Evolutionary conservation across 1,140 invertebrate species (phyloP), one percentile per base, ranked within the genome.

Genomic region (Trichomalopsis sarcophagae): DNA sequence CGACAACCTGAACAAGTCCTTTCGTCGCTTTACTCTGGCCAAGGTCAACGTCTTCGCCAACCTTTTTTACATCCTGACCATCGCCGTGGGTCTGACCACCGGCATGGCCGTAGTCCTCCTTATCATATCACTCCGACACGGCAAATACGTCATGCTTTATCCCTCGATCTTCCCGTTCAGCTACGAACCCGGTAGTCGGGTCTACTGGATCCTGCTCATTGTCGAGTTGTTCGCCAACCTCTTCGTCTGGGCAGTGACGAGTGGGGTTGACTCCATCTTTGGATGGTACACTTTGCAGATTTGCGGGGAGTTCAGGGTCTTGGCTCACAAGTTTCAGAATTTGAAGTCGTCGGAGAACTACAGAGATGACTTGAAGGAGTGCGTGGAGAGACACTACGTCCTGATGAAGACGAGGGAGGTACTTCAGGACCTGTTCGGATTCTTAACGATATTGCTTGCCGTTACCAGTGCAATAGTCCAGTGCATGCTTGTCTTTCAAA

Each of bases 251-350:
- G 0, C 17, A n/a, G 27, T 55, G 21, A 13, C 6, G n/a, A 14
- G 47, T 21, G 75, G 75, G 2, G 33, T 87, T 2, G 90, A 91
- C 44, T 83, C 87, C 1, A 23, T 88, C 5, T 91, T 89, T 82
- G 85, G 86, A 21, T 78, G 88, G n/a, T 87, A 87, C 11, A 44
- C 27, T 27, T 27, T 27, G 27, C 27, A 27, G 27, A 27, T 27
- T 1, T 27, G 27, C 27, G 27, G 27, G 27, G 27, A 27, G 27
- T 27, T 27, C 27, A 27, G 27, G 27, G 1, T 27, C 27, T 27
- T 27, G 27, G 27, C 27, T 27, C 27, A 27, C 27, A 27, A 27
- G 27, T 27, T 88, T 21, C 75, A n/a, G 21, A 23, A 3, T 17
- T n/a, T 76, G 74, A 21, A 9, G 21, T 33, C 21, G 14, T 11